Conservation (phyloP, 2,888 invertebrate species). For the Agonopterix arenella region DNA sequence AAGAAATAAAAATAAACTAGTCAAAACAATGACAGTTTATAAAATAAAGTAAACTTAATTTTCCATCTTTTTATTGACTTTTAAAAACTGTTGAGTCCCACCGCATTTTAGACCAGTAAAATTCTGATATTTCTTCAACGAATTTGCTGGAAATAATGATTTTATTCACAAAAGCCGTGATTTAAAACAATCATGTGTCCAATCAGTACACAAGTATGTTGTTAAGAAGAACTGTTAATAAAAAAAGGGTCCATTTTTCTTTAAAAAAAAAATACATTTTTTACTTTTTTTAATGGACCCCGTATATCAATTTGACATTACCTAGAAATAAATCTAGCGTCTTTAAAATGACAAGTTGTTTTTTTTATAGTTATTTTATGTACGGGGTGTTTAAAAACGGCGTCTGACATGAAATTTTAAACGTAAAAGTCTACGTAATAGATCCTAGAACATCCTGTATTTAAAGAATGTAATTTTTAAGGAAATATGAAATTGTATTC, state of each 20-base stretch:
- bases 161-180: background rate
- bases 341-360: conserved; percentile 70
- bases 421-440: conserved; percentile 2
- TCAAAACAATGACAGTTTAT: no score
- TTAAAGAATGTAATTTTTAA: background rate
- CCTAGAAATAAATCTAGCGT: conserved; percentile 66
- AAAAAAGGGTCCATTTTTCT: conserved; percentile 11
- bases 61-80: no score
- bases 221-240: conserved; percentile 12
- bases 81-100: no score
- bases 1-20: no score
- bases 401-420: conserved; percentile 11
- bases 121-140: no score
- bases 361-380: conserved; percentile 2
- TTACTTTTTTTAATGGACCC: conserved; percentile 13
- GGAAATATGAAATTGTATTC: conserved; percentile 18
- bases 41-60: no score
- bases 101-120: no score
- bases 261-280: conserved; percentile 13
- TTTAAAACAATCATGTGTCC: background rate
- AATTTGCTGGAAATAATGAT: no score
- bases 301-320: conserved; percentile 68
- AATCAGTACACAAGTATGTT: conserved; percentile 19
- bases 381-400: conserved; percentile 7
- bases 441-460: conserved; percentile 8